These are phyloP conservation scores for Macrosteles quadrilineatus DNA, from an alignment of 1,140 invertebrate species.

Conservation along the genomic window DNA sequence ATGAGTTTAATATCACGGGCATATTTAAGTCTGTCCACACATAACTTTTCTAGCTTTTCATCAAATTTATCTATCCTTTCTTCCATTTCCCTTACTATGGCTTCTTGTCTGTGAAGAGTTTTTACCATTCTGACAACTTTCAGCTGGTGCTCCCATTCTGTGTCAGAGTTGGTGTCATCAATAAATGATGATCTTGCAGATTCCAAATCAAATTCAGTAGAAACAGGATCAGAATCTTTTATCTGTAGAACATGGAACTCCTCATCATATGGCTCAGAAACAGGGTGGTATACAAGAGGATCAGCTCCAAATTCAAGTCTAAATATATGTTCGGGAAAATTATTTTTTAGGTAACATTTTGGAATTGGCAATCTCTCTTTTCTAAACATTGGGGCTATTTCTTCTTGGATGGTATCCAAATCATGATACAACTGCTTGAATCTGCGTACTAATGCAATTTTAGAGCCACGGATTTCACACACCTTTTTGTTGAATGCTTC, in stretches of 20 bases:
- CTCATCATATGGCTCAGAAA: background rate
- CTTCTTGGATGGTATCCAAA: background rate
- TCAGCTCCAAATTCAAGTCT: background rate
- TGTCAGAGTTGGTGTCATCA: background rate
- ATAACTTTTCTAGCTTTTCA: background rate
- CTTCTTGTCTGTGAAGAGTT: background rate
- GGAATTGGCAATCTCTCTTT: background rate
- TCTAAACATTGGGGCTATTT: background rate
- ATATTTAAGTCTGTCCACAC: background rate
- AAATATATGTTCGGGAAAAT: slow-evolving; percentile 1
- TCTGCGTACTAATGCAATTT: background rate
- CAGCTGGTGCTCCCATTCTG: background rate
- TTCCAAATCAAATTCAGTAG: background rate
- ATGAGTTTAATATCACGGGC: slow-evolving; percentile 2
- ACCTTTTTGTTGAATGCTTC: slow-evolving; percentile 9
- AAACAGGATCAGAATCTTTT: background rate
- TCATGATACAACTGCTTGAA: slow-evolving; percentile 3
- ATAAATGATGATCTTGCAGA: background rate
- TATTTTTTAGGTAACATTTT: slow-evolving; percentile 2
- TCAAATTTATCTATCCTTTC: background rate
- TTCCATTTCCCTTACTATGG: background rate
- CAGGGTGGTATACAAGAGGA: background rate
- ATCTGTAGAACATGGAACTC: background rate
- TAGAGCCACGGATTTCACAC: background rate
- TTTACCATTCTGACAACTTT: background rate